Evolutionary conservation across 2,888 invertebrate genomes (phyloP), one percentile per base, ranked within the genome.

Genomic region (Acleris literana): DNA sequence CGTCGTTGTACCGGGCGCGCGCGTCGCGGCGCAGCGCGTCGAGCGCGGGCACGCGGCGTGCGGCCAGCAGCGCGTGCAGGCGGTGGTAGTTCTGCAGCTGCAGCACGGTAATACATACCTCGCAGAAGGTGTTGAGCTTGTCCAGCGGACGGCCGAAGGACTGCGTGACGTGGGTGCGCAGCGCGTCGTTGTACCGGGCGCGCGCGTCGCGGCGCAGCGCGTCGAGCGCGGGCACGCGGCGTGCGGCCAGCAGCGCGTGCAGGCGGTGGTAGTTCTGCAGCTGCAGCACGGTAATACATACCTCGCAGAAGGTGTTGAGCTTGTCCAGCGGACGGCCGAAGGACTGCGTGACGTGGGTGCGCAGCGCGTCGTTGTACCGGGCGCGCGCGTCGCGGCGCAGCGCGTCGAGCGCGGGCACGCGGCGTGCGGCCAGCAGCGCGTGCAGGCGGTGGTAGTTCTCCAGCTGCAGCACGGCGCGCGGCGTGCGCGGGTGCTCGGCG

Each of bases 191-290:
- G n/a, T n/a, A n/a, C n/a, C n/a, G n/a, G n/a, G n/a, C n/a, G n/a
- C n/a, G n/a, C n/a, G n/a, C n/a, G n/a, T n/a, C n/a, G n/a, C n/a
- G n/a, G n/a, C n/a, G n/a, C n/a, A n/a, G n/a, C n/a, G n/a, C n/a
- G n/a, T n/a, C n/a, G n/a, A n/a, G n/a, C n/a, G n/a, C n/a, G n/a
- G n/a, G n/a, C n/a, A n/a, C n/a, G n/a, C n/a, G n/a, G n/a, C n/a
- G n/a, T n/a, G n/a, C n/a, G 7, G 97, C 97, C 73, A 99, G 88
- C 72, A 97, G 92, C 53, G 96, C 97, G 86, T 97, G 96, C 84
- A 99, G 95, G 77, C 97, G 96, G 93, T 99, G 99, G 89, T 97
- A 99, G 90, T 99, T 99, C 93, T 99, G 97, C 96, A 98, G 97
- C 88, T 96, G 96, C 49, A 98, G 95, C 52, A 98, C 98, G 90